phyloP scores from a whole-genome alignment of 1,140 invertebrate species.

The Parasteatoda tepidariorum region DNA sequence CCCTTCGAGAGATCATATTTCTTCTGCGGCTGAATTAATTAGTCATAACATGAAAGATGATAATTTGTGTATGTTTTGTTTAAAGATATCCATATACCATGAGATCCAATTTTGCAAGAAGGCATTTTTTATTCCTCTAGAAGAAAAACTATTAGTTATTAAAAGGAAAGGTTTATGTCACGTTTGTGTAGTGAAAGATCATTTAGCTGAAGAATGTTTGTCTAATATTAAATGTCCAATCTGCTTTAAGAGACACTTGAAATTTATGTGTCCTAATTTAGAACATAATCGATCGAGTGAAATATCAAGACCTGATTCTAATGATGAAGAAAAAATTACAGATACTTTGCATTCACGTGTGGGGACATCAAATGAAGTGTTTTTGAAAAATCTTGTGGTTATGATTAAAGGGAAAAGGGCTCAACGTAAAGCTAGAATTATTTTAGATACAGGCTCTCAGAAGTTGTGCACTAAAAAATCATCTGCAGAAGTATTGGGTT shows the following conservation, averaged over 20 bases:
- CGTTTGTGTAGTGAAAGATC: background rate
- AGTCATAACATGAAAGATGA: background rate
- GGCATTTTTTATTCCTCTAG: constrained; percentile 11
- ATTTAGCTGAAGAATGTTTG: background rate
- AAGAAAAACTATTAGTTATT: constrained; percentile 8
- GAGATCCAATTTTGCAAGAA: background rate
- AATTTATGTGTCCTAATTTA: constrained; percentile 7
- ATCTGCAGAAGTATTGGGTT: background rate
- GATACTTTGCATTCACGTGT: background rate
- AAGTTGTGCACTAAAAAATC: background rate
- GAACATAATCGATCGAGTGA: background rate
- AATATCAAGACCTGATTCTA: background rate
- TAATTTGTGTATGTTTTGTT: constrained; percentile 11
- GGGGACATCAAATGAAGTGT: background rate
- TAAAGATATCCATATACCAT: constrained; percentile 4
- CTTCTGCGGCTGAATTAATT: background rate
- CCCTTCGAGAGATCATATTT: background rate
- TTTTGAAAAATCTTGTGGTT: background rate
- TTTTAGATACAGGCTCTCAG: constrained; percentile 8
- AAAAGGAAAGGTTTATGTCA: constrained; percentile 18
- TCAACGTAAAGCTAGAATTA: background rate
- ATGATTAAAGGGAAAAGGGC: background rate
- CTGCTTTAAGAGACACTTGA: constrained; percentile 7
- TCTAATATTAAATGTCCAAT: background rate
- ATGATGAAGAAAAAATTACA: background rate